Evolutionary conservation across 92 coral and sea anemone genomes (phyloP).

Genomic region (Zoanthus sociatus): DNA sequence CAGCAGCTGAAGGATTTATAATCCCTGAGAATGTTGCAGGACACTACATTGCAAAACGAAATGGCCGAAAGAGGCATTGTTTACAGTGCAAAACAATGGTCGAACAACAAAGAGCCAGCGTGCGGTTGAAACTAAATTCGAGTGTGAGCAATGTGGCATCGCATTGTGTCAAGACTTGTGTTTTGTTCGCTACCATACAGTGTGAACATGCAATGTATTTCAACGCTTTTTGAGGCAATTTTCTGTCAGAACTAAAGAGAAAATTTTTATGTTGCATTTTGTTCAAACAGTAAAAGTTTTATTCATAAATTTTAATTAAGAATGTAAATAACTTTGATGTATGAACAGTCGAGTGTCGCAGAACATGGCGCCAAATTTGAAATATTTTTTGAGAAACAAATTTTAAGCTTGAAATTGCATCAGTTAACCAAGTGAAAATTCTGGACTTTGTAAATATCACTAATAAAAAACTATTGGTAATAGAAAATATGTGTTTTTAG

Average conservation of each 20-base stretch:
- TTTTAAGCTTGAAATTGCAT: slow-evolving; percentile 11
- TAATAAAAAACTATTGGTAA: neutral
- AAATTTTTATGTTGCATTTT: neutral
- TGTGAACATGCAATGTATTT: neutral
- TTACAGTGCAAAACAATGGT: slow-evolving; percentile 1
- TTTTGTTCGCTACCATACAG: neutral
- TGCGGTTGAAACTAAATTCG: neutral
- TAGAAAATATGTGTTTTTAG: neutral
- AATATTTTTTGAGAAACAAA: neutral
- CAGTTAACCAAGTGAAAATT: neutral
- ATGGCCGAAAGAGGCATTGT: slow-evolving; percentile 14
- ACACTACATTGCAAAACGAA: neutral
- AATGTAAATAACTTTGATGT: neutral
- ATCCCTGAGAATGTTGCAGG: slow-evolving; percentile 5
- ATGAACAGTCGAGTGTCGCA: neutral
- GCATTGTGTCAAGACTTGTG: slow-evolving; percentile 1
- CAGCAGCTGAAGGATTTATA: slow-evolving; percentile 3
- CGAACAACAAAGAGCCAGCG: neutral
- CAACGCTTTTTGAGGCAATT: neutral
- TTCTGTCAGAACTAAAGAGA: neutral
- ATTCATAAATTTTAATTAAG: neutral
- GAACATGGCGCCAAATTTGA: slow-evolving; percentile 15
- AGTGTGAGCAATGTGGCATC: slow-evolving; percentile 1
- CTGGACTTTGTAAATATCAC: neutral
- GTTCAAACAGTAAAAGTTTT: slow-evolving; percentile 1